Evolutionary conservation across 2,797 vertebrate genomes (phyloP).

Genomic region (Lacerta viridis): DNA sequence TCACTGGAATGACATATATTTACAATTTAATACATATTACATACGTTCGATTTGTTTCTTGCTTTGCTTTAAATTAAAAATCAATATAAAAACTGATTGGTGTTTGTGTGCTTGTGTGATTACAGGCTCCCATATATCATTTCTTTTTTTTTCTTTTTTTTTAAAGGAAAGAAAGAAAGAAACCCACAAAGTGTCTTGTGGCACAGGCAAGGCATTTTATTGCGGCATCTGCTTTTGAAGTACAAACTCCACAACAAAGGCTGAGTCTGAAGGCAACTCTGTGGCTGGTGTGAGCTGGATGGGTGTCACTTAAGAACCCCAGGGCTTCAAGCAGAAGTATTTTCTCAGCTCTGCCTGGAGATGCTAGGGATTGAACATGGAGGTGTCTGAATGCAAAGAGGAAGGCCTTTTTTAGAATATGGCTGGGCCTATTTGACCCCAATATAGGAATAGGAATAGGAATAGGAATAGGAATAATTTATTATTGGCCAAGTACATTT

Average conservation of each 20-base stretch:
- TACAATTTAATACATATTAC: neutral
- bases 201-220: neutral
- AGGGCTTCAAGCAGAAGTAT: neutral
- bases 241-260: neutral
- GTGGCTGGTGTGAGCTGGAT: neutral
- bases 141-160: too few species aligned
- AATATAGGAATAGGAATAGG: neutral
- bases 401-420: neutral
- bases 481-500: too few species aligned
- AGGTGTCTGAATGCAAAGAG: neutral
- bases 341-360: neutral
- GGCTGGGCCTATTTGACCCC: neutral
- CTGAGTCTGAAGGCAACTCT: neutral
- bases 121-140: neutral
- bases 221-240: neutral
- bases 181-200: neutral
- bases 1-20: neutral
- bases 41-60: neutral
- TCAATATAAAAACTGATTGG: neutral
- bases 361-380: too few species aligned
- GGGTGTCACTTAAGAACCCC: neutral
- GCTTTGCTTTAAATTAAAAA: neutral
- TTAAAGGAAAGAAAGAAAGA: neutral
- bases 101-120: neutral
- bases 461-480: too few species aligned